These are phyloP conservation scores for Oceanodroma tethys DNA, from an alignment of 2,113 vertebrate genomes.

Conservation along the genomic window DNA sequence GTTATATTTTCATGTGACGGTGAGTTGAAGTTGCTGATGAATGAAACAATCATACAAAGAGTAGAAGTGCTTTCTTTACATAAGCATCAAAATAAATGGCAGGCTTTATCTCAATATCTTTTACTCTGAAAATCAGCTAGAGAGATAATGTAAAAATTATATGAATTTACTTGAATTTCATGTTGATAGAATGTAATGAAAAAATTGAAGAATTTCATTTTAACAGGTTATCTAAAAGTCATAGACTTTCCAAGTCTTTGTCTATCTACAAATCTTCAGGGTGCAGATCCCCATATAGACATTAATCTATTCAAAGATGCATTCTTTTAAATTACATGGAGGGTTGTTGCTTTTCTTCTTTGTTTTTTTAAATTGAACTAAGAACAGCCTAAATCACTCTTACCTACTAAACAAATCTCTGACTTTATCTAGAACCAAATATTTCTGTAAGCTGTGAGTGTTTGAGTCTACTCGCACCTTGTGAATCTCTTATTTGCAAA, in stretches of 20 bases:
- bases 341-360: accelerated
- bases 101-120: not conserved
- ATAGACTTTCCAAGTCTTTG: constrained; percentile 6
- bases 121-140: not conserved
- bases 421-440: not conserved
- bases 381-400: not conserved
- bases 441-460: not conserved
- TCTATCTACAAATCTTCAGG: not conserved
- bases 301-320: not conserved
- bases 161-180: not conserved
- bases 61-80: not conserved
- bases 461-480: not conserved
- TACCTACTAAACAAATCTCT: accelerated
- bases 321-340: not conserved
- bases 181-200: not conserved
- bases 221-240: not conserved
- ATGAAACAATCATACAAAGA: not conserved
- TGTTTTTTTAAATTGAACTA: not conserved
- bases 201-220: not conserved
- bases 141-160: not conserved
- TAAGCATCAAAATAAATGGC: not conserved
- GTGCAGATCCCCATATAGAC: not conserved
- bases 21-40: not conserved
- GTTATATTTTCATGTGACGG: not conserved
- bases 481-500: constrained; percentile 39